Base-by-base conservation (phyloP, 2,888 invertebrate genomes). In the Serrognathus titanus region DNA sequence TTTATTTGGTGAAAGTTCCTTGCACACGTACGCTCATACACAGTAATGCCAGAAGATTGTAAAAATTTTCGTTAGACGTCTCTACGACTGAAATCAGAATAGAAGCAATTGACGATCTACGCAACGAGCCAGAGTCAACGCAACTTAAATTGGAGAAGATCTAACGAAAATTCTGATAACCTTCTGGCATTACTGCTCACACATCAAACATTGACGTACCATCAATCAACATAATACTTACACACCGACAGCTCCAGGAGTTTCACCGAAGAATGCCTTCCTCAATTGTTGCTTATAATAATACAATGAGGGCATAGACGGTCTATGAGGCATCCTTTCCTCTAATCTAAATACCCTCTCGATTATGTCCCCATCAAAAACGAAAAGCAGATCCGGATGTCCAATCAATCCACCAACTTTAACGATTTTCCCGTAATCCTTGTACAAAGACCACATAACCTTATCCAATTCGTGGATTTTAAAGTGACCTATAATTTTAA, bases 161-260 rank as follows among this genome's bases (percentile, higher is more conserved):
- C n/a, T n/a, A n/a, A n/a, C n/a, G n/a, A n/a, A n/a, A n/a, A n/a
- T n/a, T n/a, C n/a, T n/a, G n/a, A n/a, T n/a, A n/a, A n/a, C n/a
- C n/a, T n/a, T n/a, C n/a, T n/a, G n/a, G n/a, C n/a, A n/a, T n/a
- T n/a, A n/a, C n/a, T n/a, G n/a, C n/a, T n/a, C n/a, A n/a, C 24
- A 31, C 24, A 31, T 31, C 24, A 31, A 31, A 1, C 7, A 31
- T 31, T 31, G 24, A 6, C 4, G 5, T 31, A 6, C 1, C 24
- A 31, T 31, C 24, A 31, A 31, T 7, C 24, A 31, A 31, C 4
- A 31, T 31, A 3, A 3, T 31, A 82, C 86, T 84, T 82, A 89
- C 88, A 89, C 85, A 73, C 88, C 89, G 70, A 89, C 88, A 60
- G 89, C 80, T 41, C 89, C 89, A 9, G 87, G 86, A 66, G 85